Evolutionary conservation across 2,888 invertebrate species (phyloP), one percentile per base, ranked within the genome.

Genomic region (Falcaria lacertinaria): DNA sequence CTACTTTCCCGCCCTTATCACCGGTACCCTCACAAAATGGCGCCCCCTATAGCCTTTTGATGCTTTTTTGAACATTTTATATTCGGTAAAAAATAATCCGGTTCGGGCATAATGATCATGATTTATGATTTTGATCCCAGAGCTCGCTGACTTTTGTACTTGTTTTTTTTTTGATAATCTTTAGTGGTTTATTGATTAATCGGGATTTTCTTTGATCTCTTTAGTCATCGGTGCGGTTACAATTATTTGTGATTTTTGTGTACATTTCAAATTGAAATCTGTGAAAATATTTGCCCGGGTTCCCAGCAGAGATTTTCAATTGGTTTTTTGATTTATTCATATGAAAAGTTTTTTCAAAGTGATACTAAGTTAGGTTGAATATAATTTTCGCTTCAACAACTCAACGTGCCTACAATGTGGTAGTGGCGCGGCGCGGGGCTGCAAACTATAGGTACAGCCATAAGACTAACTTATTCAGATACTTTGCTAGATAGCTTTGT

Each of bases 91-190:
- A 88, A 87, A 88, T 89, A 88, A 88, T 87, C 88, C 85, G 79
- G 88, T 88, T 85, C 75, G 77, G 80, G 83, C 81, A 89, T 89
- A 89, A 88, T 88, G 89, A 87, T 85, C 80, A 87, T 88, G 89
- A 89, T 89, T 89, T 89, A 89, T 86, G 87, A 74, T 82, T 83
- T 81, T 80, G 85, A 83, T 82, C 82, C 78, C 76, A 73, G 74
- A 64, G 71, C 37, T 37, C 37, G 22, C 62, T 66, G 71, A 68
- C 74, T 79, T 74, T 76, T 69, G 66, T 64, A 63, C 73, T 67
- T 74, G 28, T 28, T 65, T 73, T 73, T 76, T 76, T 84, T 83
- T 84, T 83, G 83, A 84, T 85, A 83, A 83, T 84, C 82, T 85
- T 75, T 75, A 62, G 72, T 76, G 80, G 82, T 83, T 81, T 78